Evolutionary conservation across 1,140 invertebrate genomes (phyloP), one percentile per base, ranked within the genome.

Genomic region (Araneus ventricosus): DNA sequence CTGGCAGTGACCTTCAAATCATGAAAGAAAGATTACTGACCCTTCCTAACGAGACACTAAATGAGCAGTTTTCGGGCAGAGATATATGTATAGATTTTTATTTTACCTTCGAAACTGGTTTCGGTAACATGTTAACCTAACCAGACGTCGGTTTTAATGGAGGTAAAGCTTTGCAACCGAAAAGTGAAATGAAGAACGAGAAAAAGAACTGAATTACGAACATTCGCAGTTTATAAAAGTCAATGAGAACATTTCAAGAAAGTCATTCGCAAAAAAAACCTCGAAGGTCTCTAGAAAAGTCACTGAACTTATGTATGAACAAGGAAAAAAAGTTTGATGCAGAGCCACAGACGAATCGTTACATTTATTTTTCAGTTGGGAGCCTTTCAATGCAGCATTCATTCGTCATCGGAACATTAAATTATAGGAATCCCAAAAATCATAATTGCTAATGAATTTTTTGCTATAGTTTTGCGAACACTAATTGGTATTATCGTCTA

Each of bases 1-100:
- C 88, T 80, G 70, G 27, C 52, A 87, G 57, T 84, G 90, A 91
- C 90, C 90, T 91, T 91, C 79, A 87, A 61, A 82, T 20, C 52
- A 34, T 1, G 3, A 17, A n/a, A 22, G 37, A 30, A 67, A 91
- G 90, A 91, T 37, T 84, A 52, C 90, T 91, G 90, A 91, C 90
- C 90, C 57, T 52, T 59, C n/a, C 20, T 75, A 75, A 75, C 70
- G 30, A 75, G 70, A 75, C 70, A 34, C 30, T 37, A 75, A 75
- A 75, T 75, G 70, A 75, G 70, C 30, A 75, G 30, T 37, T 75
- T 75, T 75, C 30, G 2, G 20, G 45, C 10, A 34, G 70, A 75
- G 70, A 34, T 37, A 37, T 75, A 17, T 17, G 30, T 67, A 52
- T 14, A 52, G 10, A 67, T 75, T 75, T 75, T 82, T 45, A 8